Percentiles rank a stretch among this genome's conserved stretches.
Conservation (phyloP, 2,797 vertebrate species). For the Trematomus bernacchii region DNA sequence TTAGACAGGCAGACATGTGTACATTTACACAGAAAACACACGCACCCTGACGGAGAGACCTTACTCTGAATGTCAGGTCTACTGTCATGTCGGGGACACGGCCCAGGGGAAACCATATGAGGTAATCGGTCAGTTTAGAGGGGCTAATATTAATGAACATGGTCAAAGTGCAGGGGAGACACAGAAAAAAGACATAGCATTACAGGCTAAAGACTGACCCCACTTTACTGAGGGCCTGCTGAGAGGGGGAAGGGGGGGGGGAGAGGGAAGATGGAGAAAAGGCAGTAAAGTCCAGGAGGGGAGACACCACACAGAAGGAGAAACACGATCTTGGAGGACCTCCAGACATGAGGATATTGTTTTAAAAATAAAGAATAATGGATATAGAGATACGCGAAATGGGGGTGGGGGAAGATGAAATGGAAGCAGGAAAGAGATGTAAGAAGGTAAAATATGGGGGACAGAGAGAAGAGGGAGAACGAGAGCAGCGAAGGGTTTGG, state of each 20-base stretch:
- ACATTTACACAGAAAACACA: slow-evolving; percentile 55
- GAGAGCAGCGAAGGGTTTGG: slow-evolving; percentile 39
- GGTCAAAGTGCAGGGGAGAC: slow-evolving; percentile 76
- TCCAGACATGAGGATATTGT: slow-evolving; percentile 64
- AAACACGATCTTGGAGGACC: slow-evolving; percentile 49
- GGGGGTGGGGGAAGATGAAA: slow-evolving; percentile 30
- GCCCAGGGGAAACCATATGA: slow-evolving; percentile 78
- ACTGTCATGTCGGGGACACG: slow-evolving; percentile 73
- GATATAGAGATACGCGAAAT: slow-evolving; percentile 18
- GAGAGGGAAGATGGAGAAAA: slow-evolving; percentile 43
- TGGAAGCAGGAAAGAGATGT: slow-evolving; percentile 45
- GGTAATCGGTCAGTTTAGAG: slow-evolving; percentile 64
- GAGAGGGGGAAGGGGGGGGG: slow-evolving; percentile 34
- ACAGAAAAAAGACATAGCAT: slow-evolving; percentile 69
- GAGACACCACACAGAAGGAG: slow-evolving; percentile 56
- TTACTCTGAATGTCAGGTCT: slow-evolving; percentile 69
- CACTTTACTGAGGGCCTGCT: slow-evolving; percentile 76
- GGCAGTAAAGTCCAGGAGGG: slow-evolving; percentile 62
- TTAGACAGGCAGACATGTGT: slow-evolving; percentile 56
- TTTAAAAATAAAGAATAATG: slow-evolving; percentile 70
- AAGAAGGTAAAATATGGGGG: slow-evolving; percentile 27
- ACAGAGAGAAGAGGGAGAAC: slow-evolving; percentile 14
- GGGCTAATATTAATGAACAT: slow-evolving; percentile 70
- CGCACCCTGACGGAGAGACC: slow-evolving; percentile 28
- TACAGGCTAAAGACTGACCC: slow-evolving; percentile 77